These are phyloP conservation scores for Schizaphis graminum DNA, from an alignment of 2,888 invertebrate species.

Conservation along the genomic window DNA sequence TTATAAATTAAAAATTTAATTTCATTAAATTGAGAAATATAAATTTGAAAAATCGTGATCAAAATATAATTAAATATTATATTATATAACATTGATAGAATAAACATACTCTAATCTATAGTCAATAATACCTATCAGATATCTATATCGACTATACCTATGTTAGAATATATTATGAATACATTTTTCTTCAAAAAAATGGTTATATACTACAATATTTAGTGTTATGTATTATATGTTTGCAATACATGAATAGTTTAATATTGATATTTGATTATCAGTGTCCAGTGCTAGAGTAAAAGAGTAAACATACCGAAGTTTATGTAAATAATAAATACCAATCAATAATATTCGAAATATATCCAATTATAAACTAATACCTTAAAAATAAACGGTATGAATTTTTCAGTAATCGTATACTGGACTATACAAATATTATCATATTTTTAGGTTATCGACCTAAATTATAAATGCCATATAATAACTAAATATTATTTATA, in stretches of 20 bases:
- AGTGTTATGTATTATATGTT: no score
- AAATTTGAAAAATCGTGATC: neutral
- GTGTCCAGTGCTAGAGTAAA: neutral
- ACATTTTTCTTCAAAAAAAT: neutral
- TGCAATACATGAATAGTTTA: no score
- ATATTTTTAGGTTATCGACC: neutral
- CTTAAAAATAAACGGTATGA: neutral
- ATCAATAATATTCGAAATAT: neutral
- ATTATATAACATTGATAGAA: neutral
- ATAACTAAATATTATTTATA: neutral
- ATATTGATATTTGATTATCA: neutral
- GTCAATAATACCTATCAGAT: no score
- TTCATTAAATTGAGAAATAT: neutral
- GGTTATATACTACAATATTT: no score
- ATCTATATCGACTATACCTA: neutral
- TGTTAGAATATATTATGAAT: neutral
- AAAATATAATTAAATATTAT: neutral
- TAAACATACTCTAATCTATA: no score
- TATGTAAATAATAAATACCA: neutral
- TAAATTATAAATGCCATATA: neutral
- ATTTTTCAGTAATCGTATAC: neutral
- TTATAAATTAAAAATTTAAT: neutral
- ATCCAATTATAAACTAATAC: neutral
- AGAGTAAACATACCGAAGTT: neutral
- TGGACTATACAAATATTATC: neutral